Evolutionary conservation across 1,140 invertebrate genomes (phyloP), one percentile per base, ranked within the genome.

Genomic region (Ostrea edulis): DNA sequence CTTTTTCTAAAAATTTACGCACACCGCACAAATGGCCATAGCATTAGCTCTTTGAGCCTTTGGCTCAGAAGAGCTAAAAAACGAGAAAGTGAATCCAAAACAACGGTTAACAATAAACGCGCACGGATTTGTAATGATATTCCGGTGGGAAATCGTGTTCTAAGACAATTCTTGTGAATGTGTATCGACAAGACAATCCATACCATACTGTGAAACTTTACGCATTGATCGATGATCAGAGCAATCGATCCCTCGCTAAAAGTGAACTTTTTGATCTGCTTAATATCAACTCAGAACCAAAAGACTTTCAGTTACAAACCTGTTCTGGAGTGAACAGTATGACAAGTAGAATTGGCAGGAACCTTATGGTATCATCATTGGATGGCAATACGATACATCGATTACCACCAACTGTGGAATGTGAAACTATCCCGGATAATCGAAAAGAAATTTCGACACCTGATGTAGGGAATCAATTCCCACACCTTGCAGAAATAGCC

Each of bases 181-280:
- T 89, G 17, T 86, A 81, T 44, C 77, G 22, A 2, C 8, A 11
- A 62, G 35, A 35, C 3, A 68, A 55, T 14, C 44, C 84, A 86
- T 8, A 82, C 8, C 17, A 53, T 62, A 8, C 7, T 9, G 51
- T 89, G 58, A 68, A 51, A 29, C n/a, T 83, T 9, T 86, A 86
- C 53, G 84, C 85, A 4, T 65, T 89, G 20, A 82, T 88, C n/a
- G 88, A 89, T 35, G 88, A 89, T 29, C 87, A 89, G 58, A 89
- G 87, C 29, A 88, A 88, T 68, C 52, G 62, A 1, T 88, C 88
- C 5, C 53, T 86, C 11, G 85, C 71, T 3, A 85, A 68, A 8
- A 55, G 84, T 22, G 85, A 86, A 25, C 51, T 86, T 9, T 62
- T 89, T 22, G 88, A 89, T 12, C 7, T 51, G 20, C 58, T 89